phyloP scores from a whole-genome alignment of 2,888 invertebrate species.

The Cartodere bifasciata region DNA sequence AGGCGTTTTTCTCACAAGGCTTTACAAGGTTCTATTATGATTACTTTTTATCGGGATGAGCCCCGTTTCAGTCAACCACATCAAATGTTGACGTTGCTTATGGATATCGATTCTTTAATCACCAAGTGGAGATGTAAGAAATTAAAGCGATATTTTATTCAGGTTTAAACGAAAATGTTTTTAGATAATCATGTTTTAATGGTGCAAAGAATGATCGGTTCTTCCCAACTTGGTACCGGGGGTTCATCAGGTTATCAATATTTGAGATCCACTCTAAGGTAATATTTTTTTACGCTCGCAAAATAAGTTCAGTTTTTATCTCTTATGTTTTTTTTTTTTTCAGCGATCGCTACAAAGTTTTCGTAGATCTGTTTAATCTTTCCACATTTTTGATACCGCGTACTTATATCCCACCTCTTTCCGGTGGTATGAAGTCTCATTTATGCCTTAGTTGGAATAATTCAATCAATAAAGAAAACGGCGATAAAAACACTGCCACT shows the following conservation, averaged over 20 bases:
- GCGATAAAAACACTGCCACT: too few species aligned
- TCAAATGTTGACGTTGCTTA: constrained; percentile 83
- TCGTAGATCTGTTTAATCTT: constrained; percentile 92
- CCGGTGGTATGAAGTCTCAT: constrained; percentile 66
- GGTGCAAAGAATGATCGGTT: constrained; percentile 98
- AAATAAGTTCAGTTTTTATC: neutral
- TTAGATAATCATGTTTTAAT: constrained; percentile 95
- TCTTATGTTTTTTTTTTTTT: constrained; percentile 22
- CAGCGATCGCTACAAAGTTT: constrained; percentile 98
- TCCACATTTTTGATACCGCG: constrained; percentile 94
- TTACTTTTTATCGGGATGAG: constrained; percentile 92
- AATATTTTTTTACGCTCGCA: constrained; percentile 13
- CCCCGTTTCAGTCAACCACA: constrained; percentile 97
- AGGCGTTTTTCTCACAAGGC: constrained; percentile 81
- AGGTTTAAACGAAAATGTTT: constrained; percentile 1
- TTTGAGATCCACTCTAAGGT: constrained; percentile 91
- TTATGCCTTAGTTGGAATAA: constrained; percentile 48
- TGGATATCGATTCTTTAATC: constrained; percentile 96
- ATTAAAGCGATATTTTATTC: neutral
- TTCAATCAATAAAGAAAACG: too few species aligned
- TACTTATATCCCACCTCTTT: constrained; percentile 77
- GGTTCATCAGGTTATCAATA: constrained; percentile 98
- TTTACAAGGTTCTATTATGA: constrained; percentile 95
- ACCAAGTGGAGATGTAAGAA: constrained; percentile 97
- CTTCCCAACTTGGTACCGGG: constrained; percentile 90